Conservation (phyloP, 2,113 vertebrate species). For the Ceuthmochares aereus region DNA sequence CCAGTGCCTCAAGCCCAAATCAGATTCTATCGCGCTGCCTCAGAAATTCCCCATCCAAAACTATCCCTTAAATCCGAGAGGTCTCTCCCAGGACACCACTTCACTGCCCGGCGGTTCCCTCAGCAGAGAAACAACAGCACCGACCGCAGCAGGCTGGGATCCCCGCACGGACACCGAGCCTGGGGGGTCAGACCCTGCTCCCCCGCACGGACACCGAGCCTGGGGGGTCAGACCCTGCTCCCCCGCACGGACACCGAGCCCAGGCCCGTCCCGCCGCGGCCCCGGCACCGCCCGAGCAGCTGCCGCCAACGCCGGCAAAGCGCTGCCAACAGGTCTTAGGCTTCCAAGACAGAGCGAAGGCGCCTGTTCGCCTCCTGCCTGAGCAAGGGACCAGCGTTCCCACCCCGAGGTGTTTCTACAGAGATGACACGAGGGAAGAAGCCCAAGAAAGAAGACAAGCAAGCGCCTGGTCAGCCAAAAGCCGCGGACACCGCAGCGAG, state of each 20-base stretch:
- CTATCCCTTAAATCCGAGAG: constrained; percentile 31
- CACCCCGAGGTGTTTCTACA: not conserved
- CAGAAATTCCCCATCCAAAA: constrained; percentile 34
- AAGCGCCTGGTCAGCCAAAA: not conserved
- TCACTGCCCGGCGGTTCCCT: constrained; percentile 59
- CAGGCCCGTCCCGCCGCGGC: too few species aligned
- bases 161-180: too few species aligned
- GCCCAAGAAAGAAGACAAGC: not conserved
- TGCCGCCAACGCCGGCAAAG: not conserved
- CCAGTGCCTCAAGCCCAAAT: not conserved
- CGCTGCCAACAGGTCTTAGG: not conserved
- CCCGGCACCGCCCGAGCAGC: too few species aligned
- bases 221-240: too few species aligned
- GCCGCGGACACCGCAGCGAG: not conserved
- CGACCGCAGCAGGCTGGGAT: constrained; percentile 20
- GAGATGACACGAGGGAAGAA: not conserved
- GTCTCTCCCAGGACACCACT: constrained; percentile 51
- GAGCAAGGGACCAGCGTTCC: not conserved
- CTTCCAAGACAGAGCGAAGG: not conserved
- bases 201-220: too few species aligned
- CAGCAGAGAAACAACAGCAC: constrained; percentile 22
- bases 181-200: too few species aligned
- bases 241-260: too few species aligned
- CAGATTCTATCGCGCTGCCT: not conserved
- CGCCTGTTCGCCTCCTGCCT: not conserved